Percentiles rank a stretch among this genome's conserved stretches.
These are phyloP conservation scores for Kryphioiulus occultus DNA, from an alignment of 2,888 invertebrate species.

Conservation along the genomic window DNA sequence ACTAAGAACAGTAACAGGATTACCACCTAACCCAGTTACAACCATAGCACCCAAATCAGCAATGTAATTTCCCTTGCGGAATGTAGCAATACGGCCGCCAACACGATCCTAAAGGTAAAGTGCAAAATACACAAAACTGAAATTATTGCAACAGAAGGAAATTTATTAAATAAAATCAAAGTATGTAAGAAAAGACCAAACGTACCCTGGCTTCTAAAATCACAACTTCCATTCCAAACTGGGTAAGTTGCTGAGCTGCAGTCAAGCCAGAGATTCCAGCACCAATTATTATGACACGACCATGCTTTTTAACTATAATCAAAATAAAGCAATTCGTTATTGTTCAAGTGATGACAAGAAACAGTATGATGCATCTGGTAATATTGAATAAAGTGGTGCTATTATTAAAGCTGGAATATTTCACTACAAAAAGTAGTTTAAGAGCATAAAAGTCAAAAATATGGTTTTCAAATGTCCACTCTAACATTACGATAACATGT, in stretches of 20 bases:
- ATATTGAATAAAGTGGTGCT: no score
- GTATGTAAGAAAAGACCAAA: background rate
- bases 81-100: slow-evolving; percentile 96
- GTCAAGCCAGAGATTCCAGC: slow-evolving; percentile 93
- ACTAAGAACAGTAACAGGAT: slow-evolving; percentile 93
- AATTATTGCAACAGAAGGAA: background rate
- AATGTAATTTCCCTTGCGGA: slow-evolving; percentile 84
- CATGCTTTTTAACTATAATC: slow-evolving; percentile 62
- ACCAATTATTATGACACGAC: slow-evolving; percentile 72
- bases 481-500: no score
- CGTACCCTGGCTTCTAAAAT: slow-evolving; percentile 69
- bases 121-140: background rate
- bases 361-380: no score
- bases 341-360: no score
- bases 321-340: slow-evolving; percentile 49
- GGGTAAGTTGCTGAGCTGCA: slow-evolving; percentile 92
- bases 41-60: slow-evolving; percentile 93
- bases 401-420: no score
- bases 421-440: no score
- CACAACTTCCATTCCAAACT: slow-evolving; percentile 95
- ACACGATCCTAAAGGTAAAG: slow-evolving; percentile 75
- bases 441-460: no score
- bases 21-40: slow-evolving; percentile 91
- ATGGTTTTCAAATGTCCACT: no score
- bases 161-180: background rate